Evolutionary conservation across 2,888 invertebrate genomes (phyloP).

Genomic region (Plebejus melissa): DNA sequence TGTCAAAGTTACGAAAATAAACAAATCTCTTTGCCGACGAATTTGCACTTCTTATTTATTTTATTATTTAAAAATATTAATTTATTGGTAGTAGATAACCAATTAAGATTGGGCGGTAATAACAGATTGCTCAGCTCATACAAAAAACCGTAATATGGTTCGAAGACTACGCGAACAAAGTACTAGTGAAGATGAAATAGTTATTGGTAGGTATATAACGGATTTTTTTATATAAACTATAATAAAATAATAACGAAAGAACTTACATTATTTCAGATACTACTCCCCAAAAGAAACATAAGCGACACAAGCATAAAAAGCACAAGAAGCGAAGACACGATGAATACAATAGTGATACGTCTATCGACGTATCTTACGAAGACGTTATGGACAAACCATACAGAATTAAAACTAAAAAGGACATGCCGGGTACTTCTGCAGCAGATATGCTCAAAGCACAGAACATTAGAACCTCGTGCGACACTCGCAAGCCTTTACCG

Average conservation of each 20-base stretch:
- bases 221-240: neutral
- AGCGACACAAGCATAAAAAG: slow-evolving; percentile 82
- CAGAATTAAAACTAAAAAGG: slow-evolving; percentile 74
- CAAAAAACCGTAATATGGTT: slow-evolving; percentile 50
- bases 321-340: slow-evolving; percentile 78
- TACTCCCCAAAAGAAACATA: slow-evolving; percentile 79
- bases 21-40: no score
- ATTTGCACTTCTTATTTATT: neutral
- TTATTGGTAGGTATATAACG: slow-evolving; percentile 55
- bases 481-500: slow-evolving; percentile 63
- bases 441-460: slow-evolving; percentile 72
- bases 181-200: slow-evolving; percentile 71
- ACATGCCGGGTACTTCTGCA: slow-evolving; percentile 66
- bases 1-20: no score
- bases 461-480: slow-evolving; percentile 66
- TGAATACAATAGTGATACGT: slow-evolving; percentile 74
- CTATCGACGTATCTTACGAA: slow-evolving; percentile 71
- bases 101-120: neutral
- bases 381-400: slow-evolving; percentile 70
- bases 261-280: slow-evolving; percentile 51
- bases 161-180: slow-evolving; percentile 68
- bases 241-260: slow-evolving; percentile 3
- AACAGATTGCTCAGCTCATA: neutral
- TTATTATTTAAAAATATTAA: neutral
- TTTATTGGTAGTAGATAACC: neutral